A percentile compares a stretch with the other conserved stretches of the same genome.
These are phyloP conservation scores for Lepidochrysops patricia DNA, from an alignment of 2,888 invertebrate genomes.

Conservation along the genomic window DNA sequence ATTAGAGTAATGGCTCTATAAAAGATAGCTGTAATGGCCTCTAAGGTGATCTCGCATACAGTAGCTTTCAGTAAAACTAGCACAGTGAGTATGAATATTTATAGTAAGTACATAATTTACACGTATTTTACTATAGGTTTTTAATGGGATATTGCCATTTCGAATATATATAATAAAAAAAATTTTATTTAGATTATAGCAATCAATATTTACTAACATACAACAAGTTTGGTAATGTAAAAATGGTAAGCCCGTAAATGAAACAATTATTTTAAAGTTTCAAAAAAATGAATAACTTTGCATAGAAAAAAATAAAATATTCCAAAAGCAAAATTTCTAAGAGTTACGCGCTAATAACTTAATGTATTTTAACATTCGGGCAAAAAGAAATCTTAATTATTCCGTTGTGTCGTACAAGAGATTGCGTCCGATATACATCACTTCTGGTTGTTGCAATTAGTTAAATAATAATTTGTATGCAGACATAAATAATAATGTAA, in stretches of 20 bases:
- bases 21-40: neutral
- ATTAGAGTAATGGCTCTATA: neutral
- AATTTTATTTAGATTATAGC: too few species aligned
- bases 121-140: too few species aligned
- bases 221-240: neutral
- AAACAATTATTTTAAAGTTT: neutral
- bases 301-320: neutral
- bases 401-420: conserved; percentile 4
- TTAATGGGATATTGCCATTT: too few species aligned
- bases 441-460: conserved; percentile 4
- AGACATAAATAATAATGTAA: neutral
- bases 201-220: too few species aligned
- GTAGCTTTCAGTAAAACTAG: neutral
- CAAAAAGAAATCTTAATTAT: conserved; percentile 12
- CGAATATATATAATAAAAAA: too few species aligned
- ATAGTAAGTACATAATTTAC: too few species aligned
- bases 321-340: conserved; percentile 8
- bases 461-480: neutral
- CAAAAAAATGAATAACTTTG: neutral
- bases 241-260: neutral
- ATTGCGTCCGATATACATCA: conserved; percentile 4
- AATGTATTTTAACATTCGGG: conserved; percentile 8
- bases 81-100: neutral
- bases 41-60: neutral
- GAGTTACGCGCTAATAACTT: conserved; percentile 13